Conservation (phyloP, 2,888 invertebrate species). For the Agrenia bidenticulata region DNA sequence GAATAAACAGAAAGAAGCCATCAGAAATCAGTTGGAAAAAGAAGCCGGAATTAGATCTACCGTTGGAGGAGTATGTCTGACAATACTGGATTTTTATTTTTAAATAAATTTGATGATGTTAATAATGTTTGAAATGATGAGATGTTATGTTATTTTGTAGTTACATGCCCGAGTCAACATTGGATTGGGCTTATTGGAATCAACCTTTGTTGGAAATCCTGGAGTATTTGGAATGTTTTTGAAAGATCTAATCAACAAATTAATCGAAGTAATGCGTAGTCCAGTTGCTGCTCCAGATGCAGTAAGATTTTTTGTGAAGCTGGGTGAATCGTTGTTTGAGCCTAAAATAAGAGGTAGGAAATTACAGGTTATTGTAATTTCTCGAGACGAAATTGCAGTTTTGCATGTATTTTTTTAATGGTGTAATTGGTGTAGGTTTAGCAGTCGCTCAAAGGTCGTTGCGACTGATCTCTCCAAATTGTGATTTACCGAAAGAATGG, state of each 20-base stretch:
- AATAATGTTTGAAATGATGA: too few species aligned
- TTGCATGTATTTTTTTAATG: background rate
- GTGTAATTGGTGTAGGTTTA: slow-evolving; percentile 57
- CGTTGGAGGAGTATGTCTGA: slow-evolving; percentile 18
- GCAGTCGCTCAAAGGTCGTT: slow-evolving; percentile 72
- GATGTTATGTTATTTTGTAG: slow-evolving; percentile 37
- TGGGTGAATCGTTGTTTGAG: slow-evolving; percentile 58
- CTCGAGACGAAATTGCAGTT: background rate
- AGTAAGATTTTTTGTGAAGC: slow-evolving; percentile 63
- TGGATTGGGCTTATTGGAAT: slow-evolving; percentile 55
- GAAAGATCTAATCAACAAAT: slow-evolving; percentile 62
- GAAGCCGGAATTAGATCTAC: slow-evolving; percentile 71
- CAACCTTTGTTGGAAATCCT: slow-evolving; percentile 59
- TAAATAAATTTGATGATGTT: too few species aligned
- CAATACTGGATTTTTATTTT: too few species aligned
- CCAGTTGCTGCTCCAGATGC: slow-evolving; percentile 74
- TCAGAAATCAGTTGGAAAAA: slow-evolving; percentile 81
- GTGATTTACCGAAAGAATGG: slow-evolving; percentile 77
- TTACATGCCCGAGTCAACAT: slow-evolving; percentile 54
- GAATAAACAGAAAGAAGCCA: slow-evolving; percentile 88
- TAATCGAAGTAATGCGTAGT: slow-evolving; percentile 69
- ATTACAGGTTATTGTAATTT: background rate
- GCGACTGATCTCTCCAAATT: slow-evolving; percentile 74
- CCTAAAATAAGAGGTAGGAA: slow-evolving; percentile 7
- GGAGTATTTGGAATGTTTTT: slow-evolving; percentile 61